These are phyloP conservation scores for Drosophila triauraria DNA, from an alignment of 1,140 invertebrate species.

Conservation along the genomic window DNA sequence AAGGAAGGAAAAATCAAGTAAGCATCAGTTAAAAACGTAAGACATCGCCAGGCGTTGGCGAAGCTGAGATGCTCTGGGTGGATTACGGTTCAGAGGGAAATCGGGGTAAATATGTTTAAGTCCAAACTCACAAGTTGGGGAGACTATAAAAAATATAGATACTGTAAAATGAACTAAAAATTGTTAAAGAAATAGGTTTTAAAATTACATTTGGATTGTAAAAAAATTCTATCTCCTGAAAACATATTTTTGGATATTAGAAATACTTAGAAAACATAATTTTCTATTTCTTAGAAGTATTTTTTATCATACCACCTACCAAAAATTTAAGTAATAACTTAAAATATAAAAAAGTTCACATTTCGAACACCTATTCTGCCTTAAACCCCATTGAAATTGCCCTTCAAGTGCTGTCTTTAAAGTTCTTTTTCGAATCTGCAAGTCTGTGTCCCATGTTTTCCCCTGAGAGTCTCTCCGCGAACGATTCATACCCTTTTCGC, in stretches of 20 bases:
- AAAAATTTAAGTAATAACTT: too few relatives aligned
- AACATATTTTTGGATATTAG: too few relatives aligned
- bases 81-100: conserved; percentile 4
- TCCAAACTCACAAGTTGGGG: too few relatives aligned
- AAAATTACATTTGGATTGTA: too few relatives aligned
- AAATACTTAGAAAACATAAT: too few relatives aligned
- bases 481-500: conserved; percentile 44
- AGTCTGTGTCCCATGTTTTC: conserved; percentile 7
- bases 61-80: conserved; percentile 32
- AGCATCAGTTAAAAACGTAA: conserved; percentile 55
- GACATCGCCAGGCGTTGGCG: conserved; percentile 15
- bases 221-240: too few relatives aligned
- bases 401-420: background rate
- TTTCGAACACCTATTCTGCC: background rate
- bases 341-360: too few relatives aligned
- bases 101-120: background rate
- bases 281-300: too few relatives aligned
- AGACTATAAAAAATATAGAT: too few relatives aligned
- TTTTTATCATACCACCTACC: too few relatives aligned
- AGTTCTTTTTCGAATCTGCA: conserved; percentile 3
- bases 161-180: too few relatives aligned
- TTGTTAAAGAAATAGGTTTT: too few relatives aligned
- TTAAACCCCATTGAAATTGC: background rate
- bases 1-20: conserved; percentile 82
- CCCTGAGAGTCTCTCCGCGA: conserved; percentile 27